Evolutionary conservation across 2,888 invertebrate species (phyloP).

Genomic region (Asteroscopus sphinx): DNA sequence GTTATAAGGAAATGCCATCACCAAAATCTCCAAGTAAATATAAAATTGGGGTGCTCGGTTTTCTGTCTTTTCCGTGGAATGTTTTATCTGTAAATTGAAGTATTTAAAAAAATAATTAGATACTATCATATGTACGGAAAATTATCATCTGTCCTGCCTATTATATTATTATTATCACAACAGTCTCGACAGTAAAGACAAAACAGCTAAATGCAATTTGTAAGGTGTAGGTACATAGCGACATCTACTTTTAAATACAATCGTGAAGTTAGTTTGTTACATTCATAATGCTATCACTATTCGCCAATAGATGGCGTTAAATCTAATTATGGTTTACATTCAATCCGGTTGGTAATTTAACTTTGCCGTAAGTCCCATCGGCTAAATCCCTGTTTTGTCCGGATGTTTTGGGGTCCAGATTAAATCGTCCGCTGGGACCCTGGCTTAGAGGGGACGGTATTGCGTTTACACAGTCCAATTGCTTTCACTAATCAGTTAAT

Average conservation of each 20-base stretch:
- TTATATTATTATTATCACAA: no score
- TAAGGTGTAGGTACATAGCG: constrained; percentile 1
- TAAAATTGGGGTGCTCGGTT: no score
- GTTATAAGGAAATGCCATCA: no score
- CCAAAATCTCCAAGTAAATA: no score
- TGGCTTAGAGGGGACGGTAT: constrained; percentile 48
- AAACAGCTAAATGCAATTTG: neutral
- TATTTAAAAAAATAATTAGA: no score
- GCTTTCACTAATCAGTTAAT: constrained; percentile 58
- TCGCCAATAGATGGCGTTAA: constrained; percentile 38
- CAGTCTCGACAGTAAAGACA: no score
- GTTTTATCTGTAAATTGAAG: no score
- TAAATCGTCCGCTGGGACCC: constrained; percentile 54
- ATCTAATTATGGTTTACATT: constrained; percentile 17
- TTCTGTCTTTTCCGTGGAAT: no score
- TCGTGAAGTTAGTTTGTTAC: neutral
- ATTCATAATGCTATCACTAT: constrained; percentile 1
- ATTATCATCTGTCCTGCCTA: no score
- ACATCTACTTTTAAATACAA: constrained; percentile 21
- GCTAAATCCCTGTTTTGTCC: constrained; percentile 58
- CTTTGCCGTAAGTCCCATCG: constrained; percentile 33
- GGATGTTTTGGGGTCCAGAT: constrained; percentile 58
- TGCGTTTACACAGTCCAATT: constrained; percentile 61
- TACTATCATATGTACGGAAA: no score
- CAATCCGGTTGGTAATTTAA: constrained; percentile 26